phyloP scores from a whole-genome alignment of 2,888 invertebrate species.

The Hesperia comma region DNA sequence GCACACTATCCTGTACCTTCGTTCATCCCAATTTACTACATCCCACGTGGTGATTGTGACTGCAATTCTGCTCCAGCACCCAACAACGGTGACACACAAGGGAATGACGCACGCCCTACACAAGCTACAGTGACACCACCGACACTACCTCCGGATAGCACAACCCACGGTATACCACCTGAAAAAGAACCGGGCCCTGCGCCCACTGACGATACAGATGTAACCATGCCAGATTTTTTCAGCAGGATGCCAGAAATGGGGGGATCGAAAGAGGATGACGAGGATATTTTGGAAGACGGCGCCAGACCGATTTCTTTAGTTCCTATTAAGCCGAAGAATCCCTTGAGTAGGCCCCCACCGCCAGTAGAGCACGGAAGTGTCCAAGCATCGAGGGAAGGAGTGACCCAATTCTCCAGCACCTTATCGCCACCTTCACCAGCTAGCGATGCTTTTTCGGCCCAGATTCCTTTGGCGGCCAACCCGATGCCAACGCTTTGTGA shows the following conservation, averaged over 20 bases:
- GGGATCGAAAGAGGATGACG: constrained; percentile 47
- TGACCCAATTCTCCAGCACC: neutral
- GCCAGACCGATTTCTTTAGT: constrained; percentile 66
- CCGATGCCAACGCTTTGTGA: constrained; percentile 53
- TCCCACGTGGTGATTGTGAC: constrained; percentile 39
- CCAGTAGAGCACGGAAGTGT: constrained; percentile 57
- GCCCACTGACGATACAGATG: constrained; percentile 14
- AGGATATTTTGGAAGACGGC: constrained; percentile 54
- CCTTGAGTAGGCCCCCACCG: constrained; percentile 48
- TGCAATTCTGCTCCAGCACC: constrained; percentile 37
- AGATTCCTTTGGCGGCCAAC: neutral
- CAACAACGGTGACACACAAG: neutral
- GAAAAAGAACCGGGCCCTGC: neutral
- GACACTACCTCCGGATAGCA: neutral
- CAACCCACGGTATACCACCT: constrained; percentile 4
- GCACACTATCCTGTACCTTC: constrained; percentile 36
- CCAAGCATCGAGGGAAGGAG: constrained; percentile 41
- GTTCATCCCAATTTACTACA: constrained; percentile 41
- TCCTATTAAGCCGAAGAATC: constrained; percentile 50
- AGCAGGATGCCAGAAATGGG: constrained; percentile 9
- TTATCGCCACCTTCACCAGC: neutral
- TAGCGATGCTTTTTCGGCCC: neutral
- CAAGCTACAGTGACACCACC: constrained; percentile 1
- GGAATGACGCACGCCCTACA: neutral
- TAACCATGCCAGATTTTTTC: constrained; percentile 10